Conservation (phyloP, 2,888 invertebrate species). For the Eristalinus sepulchralis region DNA sequence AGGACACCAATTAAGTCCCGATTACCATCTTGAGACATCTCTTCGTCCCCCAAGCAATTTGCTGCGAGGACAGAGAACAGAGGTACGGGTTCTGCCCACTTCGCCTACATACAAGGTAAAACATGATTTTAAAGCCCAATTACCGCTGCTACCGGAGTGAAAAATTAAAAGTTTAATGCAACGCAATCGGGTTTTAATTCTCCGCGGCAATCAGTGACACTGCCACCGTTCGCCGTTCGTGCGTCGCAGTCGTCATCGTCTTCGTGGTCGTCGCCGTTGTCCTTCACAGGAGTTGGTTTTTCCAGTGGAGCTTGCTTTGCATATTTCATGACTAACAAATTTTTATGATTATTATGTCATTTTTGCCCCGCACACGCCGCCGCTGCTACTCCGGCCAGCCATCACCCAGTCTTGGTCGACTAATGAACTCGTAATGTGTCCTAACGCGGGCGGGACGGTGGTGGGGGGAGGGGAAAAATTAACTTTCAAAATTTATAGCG, state of each 20-base stretch:
- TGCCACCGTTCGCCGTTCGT: background rate
- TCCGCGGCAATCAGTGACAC: constrained; percentile 1
- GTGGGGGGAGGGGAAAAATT: background rate
- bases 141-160: constrained; percentile 20
- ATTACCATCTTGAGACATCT: background rate
- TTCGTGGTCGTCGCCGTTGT: too few relatives aligned
- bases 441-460: constrained; percentile 9
- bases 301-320: constrained; percentile 1
- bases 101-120: background rate
- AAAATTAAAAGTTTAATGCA: constrained; percentile 40
- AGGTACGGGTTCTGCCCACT: background rate
- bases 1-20: background rate
- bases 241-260: too few relatives aligned
- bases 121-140: constrained; percentile 10
- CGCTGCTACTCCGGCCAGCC: background rate
- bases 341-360: constrained; percentile 20
- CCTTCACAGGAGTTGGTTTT: background rate
- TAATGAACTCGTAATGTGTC: constrained; percentile 54
- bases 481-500: constrained; percentile 56
- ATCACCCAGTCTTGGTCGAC: background rate
- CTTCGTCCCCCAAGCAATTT: too few relatives aligned
- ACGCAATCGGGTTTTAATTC: constrained; percentile 37
- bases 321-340: constrained; percentile 37
- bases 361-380: background rate
- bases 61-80: too few relatives aligned